phyloP scores from a whole-genome alignment of 2,888 invertebrate genomes.

The Bombyx huttoni region DNA sequence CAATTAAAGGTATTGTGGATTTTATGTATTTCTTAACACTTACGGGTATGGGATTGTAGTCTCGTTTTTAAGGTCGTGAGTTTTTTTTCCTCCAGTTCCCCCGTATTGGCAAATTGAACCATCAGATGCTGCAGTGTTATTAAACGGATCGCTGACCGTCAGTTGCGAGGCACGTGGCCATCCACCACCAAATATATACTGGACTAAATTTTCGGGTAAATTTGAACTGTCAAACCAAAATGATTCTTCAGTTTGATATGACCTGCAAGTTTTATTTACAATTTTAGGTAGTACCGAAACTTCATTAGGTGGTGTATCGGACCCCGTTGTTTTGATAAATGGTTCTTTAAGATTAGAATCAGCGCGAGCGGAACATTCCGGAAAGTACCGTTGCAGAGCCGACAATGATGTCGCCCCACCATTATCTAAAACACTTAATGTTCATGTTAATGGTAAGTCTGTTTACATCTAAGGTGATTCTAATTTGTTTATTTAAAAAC shows the following conservation, averaged over 20 bases:
- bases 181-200: conserved; percentile 80
- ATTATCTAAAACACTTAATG: conserved; percentile 83
- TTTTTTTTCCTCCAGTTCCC: conserved; percentile 75
- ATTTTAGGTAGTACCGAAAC: conserved; percentile 55
- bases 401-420: conserved; percentile 87
- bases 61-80: background rate
- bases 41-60: background rate
- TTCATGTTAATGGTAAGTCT: conserved; percentile 85
- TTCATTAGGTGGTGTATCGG: conserved; percentile 52
- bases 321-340: conserved; percentile 72
- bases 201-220: conserved; percentile 81
- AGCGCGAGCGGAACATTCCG: conserved; percentile 83
- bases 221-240: background rate
- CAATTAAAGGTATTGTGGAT: conserved; percentile 76
- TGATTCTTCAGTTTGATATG: background rate
- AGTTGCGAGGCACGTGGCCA: conserved; percentile 86
- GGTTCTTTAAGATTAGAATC: conserved; percentile 82
- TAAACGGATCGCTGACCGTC: conserved; percentile 80
- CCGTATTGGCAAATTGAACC: conserved; percentile 85
- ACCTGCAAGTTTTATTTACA: background rate
- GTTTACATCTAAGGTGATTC: background rate
- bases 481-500: background rate
- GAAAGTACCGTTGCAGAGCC: conserved; percentile 88
- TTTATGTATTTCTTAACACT: background rate
- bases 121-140: conserved; percentile 78